Base-by-base conservation (phyloP, 2,113 vertebrate genomes). In the Meriones unguiculatus region DNA sequence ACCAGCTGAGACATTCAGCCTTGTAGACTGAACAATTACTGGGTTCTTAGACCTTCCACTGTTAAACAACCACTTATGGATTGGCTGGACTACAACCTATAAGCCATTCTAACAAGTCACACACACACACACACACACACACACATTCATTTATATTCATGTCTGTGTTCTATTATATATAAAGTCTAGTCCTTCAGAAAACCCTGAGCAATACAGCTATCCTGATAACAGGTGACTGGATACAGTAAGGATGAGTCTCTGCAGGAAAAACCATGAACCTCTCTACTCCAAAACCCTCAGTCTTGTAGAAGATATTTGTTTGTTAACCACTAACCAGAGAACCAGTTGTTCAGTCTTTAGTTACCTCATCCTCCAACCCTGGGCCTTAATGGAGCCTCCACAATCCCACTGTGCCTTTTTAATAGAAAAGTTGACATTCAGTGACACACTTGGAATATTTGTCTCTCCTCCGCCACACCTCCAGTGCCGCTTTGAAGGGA, bases 181-280 rank as follows among this genome's bases (percentile, higher is more conserved):
- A 64, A 41, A n/a, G 13, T 64, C 7, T 28, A 59, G 30, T 84
- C 59, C 59, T 64, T 24, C 41, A 64, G 24, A 82, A 22, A 84
- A 64, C 25, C n/a, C 81, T 82, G 78, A 8, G 22, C 54, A 81
- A 64, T 69, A 30, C 77, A 69, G n/a, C 67, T 87, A 81, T 35
- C 54, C 62, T 32, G 41, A 38, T 88, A 87, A 41, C 46, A 92
- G 57, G 89, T 89, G 70, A 90, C 46, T 82, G 59, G 15, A 35
- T 77, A 5, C 70, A 52, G n/a, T 46, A 54, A 28, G 30, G 46
- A 69, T 87, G 54, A 88, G 46, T 35, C 38, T 35, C 82, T 93
- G 41, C 35, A 84, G 73, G 35, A 69, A 87, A 96, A 97, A 72
- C 62, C 69, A 84, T 32, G 50, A 38, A 89, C 75, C 32, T 62